phyloP scores from a whole-genome alignment of 2,797 vertebrate genomes.

The Melanotaenia nigrans region DNA sequence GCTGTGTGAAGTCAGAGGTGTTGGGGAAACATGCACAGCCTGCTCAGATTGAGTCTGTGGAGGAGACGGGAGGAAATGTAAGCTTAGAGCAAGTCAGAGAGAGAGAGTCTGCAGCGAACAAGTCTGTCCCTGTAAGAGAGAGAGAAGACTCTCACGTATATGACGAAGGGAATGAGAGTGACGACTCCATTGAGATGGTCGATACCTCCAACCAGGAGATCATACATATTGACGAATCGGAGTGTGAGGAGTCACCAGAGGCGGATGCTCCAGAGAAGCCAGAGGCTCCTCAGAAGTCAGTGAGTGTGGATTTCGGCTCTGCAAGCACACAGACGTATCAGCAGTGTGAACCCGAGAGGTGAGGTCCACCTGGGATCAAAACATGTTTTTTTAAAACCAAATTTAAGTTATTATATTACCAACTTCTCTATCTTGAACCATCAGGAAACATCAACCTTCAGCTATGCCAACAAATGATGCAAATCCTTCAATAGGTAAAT shows the following conservation, averaged over 20 bases:
- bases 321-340: constrained; percentile 8
- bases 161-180: constrained; percentile 72
- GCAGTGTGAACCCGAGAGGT: constrained; percentile 32
- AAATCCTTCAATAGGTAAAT: constrained; percentile 41
- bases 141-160: constrained; percentile 77
- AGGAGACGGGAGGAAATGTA: background rate
- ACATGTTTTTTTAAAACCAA: background rate
- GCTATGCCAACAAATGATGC: constrained; percentile 7
- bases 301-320: constrained; percentile 12
- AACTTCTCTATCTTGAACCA: constrained; percentile 6
- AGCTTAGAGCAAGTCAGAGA: background rate
- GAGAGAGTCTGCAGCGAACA: background rate
- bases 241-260: constrained; percentile 73
- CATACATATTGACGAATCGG: constrained; percentile 86
- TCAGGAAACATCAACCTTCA: constrained; percentile 36
- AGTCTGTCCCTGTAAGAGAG: constrained; percentile 77
- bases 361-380: constrained; percentile 8
- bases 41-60: background rate
- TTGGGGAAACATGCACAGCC: background rate
- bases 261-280: constrained; percentile 27
- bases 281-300: constrained; percentile 15
- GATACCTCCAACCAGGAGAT: constrained; percentile 80
- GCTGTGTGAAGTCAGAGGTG: background rate
- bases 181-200: constrained; percentile 86
- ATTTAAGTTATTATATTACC: background rate